Base-by-base conservation (phyloP, 2,888 invertebrate genomes). In the Acronicta leporina region DNA sequence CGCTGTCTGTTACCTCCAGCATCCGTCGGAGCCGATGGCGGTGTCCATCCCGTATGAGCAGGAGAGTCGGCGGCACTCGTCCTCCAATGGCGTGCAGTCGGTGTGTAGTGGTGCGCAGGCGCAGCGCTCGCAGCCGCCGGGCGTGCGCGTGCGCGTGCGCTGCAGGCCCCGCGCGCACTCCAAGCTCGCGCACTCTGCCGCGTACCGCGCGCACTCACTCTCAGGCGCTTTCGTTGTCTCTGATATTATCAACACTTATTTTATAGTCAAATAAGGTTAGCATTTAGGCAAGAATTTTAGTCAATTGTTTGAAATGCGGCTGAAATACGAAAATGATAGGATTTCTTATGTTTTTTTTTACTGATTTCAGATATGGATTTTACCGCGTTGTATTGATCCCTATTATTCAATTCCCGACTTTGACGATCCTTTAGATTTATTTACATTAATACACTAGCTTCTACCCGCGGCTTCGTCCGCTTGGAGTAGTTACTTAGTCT, bases 141-240 rank as follows among this genome's bases (percentile, higher is more conserved):
- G 68, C 8, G 79, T 79, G 64, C 75, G 81, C 8, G 79, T 79
- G 64, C 75, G 81, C 60, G 83, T 96, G 58, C 95, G 94, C 63
- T 96, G 95, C 79, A 97, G 97, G 40, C 96, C 95, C 82, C 97
- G 97, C 2, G 96, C 96, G 87, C 98, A 98, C 13, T 95, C 95
- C 27, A 97, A 86, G 0, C 88, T 87, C 0, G 87, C 87, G 82
- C 98, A 98, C 78, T 96, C 95, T 25, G 95, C 94, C 41, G 91
- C 92, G 68, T 68, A 69, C 5, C 53, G 58, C 0, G 71, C 75
- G 65, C 85, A 85, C 25, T 79, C 75, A 1, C 85, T 85, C 25
- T 79, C 75, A 1, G 67, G 52, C 8, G 88, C 85, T 13, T 79
- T 77, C 62, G 79, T 81, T 7, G 63, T 58, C 13, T 75, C 73